Evolutionary conservation across 2,113 vertebrate genomes (phyloP), one percentile per base, ranked within the genome.

Genomic region (Merops nubicus): DNA sequence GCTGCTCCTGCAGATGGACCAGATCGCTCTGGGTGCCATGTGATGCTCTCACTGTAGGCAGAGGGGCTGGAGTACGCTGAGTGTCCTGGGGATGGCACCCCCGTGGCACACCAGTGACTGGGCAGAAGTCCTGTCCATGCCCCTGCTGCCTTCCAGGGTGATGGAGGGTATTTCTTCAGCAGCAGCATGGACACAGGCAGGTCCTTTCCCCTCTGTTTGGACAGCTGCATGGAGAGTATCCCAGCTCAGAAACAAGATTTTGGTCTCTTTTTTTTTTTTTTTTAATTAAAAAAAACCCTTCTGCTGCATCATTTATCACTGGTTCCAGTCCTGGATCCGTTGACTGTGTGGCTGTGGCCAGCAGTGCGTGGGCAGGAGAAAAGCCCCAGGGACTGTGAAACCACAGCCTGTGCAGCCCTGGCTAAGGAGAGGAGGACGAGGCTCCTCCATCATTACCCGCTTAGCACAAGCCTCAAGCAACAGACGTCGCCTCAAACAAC

Each of bases 21-120:
- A 18, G 45, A 14, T 3, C 0, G 0, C 22, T 57, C 31, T 33
- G 50, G 22, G n/a, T 4, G 3, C 36, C 47, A 50, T 1, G 2
- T 0, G 0, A 48, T 28, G 28, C 75, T 51, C 23, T 36, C 17
- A 73, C 23, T 59, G 29, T 9, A 50, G 62, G 50, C 40, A 42
- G 67, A 21, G 17, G 42, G 11, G 15, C 34, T 77, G 59, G 78
- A 73, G 38, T 13, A 54, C 12, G 56, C 29, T 0, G 0, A 48
- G 23, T 23, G 15, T 68, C 38, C 65, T 12, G 5, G 29, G 23
- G 23, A 45, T 19, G 11, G 18, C 6, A 53, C 81, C 6, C 31
- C n/a, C 11, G 25, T 5, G 28, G 34, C 19, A 43, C 2, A 5
- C 25, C 2, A 1, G 13, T 25, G 53, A 56, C 12, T 0, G 1